Percentiles rank a stretch among this genome's conserved stretches.
These are phyloP conservation scores for Lineus longissimus DNA, from an alignment of 1,140 invertebrate species.

Conservation along the genomic window DNA sequence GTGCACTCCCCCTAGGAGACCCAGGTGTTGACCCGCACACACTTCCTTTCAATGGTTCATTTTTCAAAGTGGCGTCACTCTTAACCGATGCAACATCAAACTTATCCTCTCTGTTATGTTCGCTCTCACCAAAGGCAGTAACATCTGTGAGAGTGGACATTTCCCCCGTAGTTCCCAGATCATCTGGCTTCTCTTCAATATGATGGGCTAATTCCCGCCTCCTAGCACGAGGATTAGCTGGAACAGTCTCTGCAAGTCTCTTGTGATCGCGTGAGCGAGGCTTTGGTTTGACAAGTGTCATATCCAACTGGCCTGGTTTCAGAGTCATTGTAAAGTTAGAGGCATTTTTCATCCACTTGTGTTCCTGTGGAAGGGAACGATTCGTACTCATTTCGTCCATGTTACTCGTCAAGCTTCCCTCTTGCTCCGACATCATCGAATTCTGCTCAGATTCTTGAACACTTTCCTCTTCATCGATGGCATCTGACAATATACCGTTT, in stretches of 20 bases:
- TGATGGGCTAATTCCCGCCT: too few relatives aligned
- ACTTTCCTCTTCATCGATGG: background rate
- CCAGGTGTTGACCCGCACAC: too few relatives aligned
- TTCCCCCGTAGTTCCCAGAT: too few relatives aligned
- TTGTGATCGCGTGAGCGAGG: background rate
- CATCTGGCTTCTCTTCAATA: too few relatives aligned
- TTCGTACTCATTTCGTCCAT: background rate
- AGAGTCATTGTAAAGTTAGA: background rate
- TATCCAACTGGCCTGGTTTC: background rate
- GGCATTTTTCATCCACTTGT: background rate
- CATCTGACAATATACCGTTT: background rate
- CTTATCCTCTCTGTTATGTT: too few relatives aligned
- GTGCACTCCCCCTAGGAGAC: too few relatives aligned
- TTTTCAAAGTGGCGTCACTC: too few relatives aligned
- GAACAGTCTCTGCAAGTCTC: background rate
- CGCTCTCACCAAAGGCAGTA: too few relatives aligned
- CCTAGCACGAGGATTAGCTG: too few relatives aligned
- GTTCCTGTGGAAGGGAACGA: background rate
- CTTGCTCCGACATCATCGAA: background rate
- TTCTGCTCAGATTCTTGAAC: background rate
- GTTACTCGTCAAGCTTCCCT: background rate
- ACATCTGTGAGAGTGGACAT: too few relatives aligned
- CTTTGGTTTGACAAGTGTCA: conserved; percentile 1
- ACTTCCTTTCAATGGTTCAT: too few relatives aligned
- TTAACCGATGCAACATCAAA: too few relatives aligned